These are phyloP conservation scores for Acrocera orbiculus DNA, from an alignment of 2,888 invertebrate species.

Conservation along the genomic window DNA sequence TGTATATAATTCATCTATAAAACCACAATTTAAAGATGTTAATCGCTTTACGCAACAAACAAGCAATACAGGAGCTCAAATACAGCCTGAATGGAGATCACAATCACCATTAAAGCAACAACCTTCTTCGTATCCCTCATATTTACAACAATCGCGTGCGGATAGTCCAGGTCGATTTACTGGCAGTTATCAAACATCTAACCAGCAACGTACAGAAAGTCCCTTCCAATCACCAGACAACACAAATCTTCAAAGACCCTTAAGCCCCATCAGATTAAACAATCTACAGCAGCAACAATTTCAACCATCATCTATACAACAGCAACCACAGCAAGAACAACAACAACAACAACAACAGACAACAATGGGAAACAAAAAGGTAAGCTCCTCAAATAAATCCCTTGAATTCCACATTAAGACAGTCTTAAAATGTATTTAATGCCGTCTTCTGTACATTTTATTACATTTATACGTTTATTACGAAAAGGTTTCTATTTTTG, in stretches of 20 bases:
- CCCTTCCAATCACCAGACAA: constrained; percentile 26
- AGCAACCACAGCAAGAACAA: constrained; percentile 18
- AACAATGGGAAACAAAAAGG: too few relatives aligned
- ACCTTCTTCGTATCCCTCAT: constrained; percentile 14
- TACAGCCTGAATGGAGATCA: constrained; percentile 5
- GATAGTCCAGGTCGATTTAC: too few relatives aligned
- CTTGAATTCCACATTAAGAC: too few relatives aligned
- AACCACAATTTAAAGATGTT: too few relatives aligned
- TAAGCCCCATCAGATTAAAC: constrained; percentile 22
- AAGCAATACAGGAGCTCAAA: not conserved
- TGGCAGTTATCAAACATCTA: not conserved
- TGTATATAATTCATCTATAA: not conserved
- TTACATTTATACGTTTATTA: too few relatives aligned
- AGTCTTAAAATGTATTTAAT: too few relatives aligned
- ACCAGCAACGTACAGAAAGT: constrained; percentile 18
- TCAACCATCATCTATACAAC: constrained; percentile 24
- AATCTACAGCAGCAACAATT: constrained; percentile 5
- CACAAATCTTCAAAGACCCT: constrained; percentile 18
- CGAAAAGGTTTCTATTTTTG: too few relatives aligned
- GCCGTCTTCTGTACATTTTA: too few relatives aligned
- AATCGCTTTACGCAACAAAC: not conserved
- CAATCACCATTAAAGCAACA: constrained; percentile 15
- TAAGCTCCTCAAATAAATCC: too few relatives aligned
- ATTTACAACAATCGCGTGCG: constrained; percentile 13
- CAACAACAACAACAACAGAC: constrained; percentile 11